Evolutionary conservation across 2,797 vertebrate species (phyloP).

Genomic region (Pantherophis vulpinus): DNA sequence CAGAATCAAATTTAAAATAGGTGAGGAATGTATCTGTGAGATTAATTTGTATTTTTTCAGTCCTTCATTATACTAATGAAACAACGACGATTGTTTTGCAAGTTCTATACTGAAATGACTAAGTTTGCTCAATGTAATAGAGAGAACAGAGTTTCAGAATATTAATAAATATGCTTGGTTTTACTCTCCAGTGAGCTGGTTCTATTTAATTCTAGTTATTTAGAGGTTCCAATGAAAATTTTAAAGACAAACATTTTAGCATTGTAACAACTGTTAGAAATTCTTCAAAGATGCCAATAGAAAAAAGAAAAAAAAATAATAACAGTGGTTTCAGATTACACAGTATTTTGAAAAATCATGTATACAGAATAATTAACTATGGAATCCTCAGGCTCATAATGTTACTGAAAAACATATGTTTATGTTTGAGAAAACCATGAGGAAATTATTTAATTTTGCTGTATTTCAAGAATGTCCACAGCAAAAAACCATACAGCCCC

Average conservation of each 20-base stretch:
- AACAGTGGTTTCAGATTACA: neutral
- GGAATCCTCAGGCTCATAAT: neutral
- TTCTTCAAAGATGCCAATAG: neutral
- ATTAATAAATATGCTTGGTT: neutral
- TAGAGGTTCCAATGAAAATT: conserved; percentile 6
- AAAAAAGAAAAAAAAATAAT: neutral
- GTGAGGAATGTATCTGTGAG: neutral
- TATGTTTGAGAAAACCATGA: neutral
- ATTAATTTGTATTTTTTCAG: neutral
- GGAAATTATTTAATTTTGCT: conserved; percentile 38
- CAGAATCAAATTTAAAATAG: neutral
- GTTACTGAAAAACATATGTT: neutral
- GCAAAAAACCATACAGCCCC: conserved; percentile 26
- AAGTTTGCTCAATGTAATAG: neutral
- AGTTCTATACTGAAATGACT: neutral
- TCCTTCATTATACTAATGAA: neutral
- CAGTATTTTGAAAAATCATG: conserved; percentile 1
- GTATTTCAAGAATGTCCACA: conserved; percentile 45
- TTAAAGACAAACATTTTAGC: neutral
- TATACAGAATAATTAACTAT: neutral
- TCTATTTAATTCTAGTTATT: conserved; percentile 30
- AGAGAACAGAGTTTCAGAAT: neutral
- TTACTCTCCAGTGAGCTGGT: neutral
- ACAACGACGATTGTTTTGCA: neutral
- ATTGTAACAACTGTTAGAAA: neutral